These are phyloP conservation scores for Chloebia gouldiae DNA, from an alignment of 2,113 vertebrate genomes.

Conservation along the genomic window DNA sequence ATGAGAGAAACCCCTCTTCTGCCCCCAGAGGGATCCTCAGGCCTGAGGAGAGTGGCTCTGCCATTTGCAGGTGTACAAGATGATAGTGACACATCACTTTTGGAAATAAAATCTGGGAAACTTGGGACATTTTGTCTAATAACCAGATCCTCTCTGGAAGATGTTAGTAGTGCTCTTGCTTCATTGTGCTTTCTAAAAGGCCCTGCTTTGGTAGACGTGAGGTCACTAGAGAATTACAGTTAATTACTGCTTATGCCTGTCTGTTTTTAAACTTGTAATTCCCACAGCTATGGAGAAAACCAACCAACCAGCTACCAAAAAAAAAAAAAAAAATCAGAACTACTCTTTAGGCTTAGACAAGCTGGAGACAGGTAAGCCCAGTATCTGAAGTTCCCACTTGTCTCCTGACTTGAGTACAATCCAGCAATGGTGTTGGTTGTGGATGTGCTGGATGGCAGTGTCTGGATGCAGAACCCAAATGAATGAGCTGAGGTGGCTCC, in stretches of 20 bases:
- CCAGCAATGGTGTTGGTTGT: neutral
- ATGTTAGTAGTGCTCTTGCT: neutral
- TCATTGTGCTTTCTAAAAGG: neutral
- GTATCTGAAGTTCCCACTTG: neutral
- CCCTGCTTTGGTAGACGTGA: neutral
- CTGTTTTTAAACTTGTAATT: constrained; percentile 27
- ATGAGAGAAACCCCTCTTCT: accelerated
- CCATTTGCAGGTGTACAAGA: neutral
- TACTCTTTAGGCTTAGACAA: neutral
- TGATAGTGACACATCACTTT: neutral
- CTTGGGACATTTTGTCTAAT: neutral
- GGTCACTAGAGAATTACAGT: constrained; percentile 29
- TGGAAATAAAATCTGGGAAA: neutral
- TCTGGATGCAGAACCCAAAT: neutral
- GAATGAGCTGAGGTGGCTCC: neutral
- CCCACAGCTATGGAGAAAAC: constrained; percentile 1
- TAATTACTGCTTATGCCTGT: constrained; percentile 36
- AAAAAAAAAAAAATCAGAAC: neutral
- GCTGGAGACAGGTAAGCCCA: neutral
- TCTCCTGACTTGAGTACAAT: neutral
- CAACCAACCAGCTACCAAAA: neutral
- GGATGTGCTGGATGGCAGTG: neutral
- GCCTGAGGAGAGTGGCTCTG: neutral
- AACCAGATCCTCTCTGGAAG: neutral
- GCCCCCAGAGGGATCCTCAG: neutral